These are phyloP conservation scores for Myioborus miniatus DNA, from an alignment of 2,797 vertebrate genomes.

Conservation along the genomic window DNA sequence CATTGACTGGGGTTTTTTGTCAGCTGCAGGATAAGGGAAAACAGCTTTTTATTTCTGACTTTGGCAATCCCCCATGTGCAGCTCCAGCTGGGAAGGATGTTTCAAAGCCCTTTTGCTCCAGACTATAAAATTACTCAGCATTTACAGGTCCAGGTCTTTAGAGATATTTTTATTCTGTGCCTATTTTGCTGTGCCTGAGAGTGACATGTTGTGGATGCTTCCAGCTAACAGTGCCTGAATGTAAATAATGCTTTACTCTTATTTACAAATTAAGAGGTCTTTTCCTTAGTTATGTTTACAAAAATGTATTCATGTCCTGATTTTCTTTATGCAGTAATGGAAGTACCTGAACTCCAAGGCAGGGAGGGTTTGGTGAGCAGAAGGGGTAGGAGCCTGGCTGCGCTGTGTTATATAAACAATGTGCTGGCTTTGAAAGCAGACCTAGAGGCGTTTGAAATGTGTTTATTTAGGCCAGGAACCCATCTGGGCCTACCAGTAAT, in stretches of 20 bases:
- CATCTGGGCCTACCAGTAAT: slow-evolving; percentile 12
- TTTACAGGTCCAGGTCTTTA: background rate
- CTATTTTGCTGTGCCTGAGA: background rate
- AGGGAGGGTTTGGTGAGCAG: background rate
- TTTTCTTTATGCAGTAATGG: background rate
- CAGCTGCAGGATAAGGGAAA: background rate
- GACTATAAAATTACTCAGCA: background rate
- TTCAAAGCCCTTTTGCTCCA: background rate
- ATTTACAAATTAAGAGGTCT: background rate
- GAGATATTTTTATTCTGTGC: slow-evolving; percentile 18
- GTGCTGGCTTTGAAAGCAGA: background rate
- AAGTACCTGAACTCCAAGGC: background rate
- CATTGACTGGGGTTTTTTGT: rapidly evolving
- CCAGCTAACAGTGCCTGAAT: background rate
- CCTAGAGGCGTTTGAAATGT: slow-evolving; percentile 27
- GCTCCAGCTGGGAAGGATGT: background rate
- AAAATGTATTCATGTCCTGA: background rate
- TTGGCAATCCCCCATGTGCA: background rate
- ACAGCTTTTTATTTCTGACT: background rate
- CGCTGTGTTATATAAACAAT: background rate
- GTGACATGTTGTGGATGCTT: background rate
- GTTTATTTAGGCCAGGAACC: slow-evolving; percentile 24
- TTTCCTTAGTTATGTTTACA: background rate
- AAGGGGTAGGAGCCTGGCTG: background rate
- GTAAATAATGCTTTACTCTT: background rate